These are phyloP conservation scores for Crotalus viridis DNA, from an alignment of 2,113 vertebrate genomes.

Conservation along the genomic window DNA sequence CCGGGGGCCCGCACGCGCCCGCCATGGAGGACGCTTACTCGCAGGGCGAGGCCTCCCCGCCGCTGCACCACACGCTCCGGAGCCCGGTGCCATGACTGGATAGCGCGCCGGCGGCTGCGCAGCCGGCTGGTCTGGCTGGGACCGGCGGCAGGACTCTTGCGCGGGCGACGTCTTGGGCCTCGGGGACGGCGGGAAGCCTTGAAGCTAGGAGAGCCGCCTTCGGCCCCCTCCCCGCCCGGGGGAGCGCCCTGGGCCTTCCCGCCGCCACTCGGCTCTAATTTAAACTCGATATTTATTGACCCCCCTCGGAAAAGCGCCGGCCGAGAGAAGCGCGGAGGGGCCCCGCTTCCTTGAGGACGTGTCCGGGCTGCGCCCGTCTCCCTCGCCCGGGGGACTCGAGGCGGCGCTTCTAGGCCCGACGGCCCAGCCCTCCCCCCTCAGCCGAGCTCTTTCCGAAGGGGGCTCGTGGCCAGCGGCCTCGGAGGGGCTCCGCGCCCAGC, in stretches of 20 bases:
- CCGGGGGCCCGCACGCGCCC: slow-evolving; percentile 89
- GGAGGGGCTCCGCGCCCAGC: slow-evolving; percentile 26
- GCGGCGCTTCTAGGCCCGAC: not conserved
- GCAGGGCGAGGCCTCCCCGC: slow-evolving; percentile 89
- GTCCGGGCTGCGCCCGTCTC: not conserved
- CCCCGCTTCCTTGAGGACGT: slow-evolving; percentile 41
- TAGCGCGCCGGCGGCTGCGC: slow-evolving; percentile 51
- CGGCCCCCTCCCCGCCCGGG: not conserved
- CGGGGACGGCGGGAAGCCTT: not conserved
- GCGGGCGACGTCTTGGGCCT: not conserved
- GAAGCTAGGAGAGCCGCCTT: not conserved
- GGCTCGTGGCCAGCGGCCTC: slow-evolving; percentile 87
- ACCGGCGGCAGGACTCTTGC: not conserved
- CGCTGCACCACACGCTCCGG: slow-evolving; percentile 92
- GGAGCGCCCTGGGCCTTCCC: slow-evolving; percentile 47
- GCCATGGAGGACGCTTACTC: slow-evolving; percentile 96
- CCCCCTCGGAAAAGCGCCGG: slow-evolving; percentile 38
- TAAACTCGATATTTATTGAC: slow-evolving; percentile 73
- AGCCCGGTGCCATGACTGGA: slow-evolving; percentile 92
- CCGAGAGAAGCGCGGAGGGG: slow-evolving; percentile 64
- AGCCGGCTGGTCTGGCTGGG: not conserved
- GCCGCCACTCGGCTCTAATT: slow-evolving; percentile 61
- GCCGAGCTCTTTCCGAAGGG: slow-evolving; percentile 85
- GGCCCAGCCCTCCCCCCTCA: not conserved
- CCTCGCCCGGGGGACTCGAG: not conserved